Evolutionary conservation across 2,113 vertebrate genomes (phyloP).

Genomic region (Melanocharis versteri): DNA sequence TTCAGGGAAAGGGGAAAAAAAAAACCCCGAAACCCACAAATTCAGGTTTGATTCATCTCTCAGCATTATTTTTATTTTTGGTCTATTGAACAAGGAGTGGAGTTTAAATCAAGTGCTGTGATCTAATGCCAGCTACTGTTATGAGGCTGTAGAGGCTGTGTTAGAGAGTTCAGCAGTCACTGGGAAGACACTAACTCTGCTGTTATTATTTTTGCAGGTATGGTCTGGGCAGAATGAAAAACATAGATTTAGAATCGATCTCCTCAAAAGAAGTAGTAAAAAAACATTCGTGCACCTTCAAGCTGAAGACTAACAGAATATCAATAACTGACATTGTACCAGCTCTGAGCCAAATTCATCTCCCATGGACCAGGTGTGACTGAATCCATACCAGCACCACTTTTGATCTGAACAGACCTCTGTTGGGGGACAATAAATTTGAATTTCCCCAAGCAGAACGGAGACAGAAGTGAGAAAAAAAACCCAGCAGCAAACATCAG

Average conservation of each 20-base stretch:
- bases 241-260: not conserved
- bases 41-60: not conserved
- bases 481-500: not conserved
- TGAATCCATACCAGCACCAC: not conserved
- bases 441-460: not conserved
- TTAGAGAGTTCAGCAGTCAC: not conserved
- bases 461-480: not conserved
- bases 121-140: conserved; percentile 22
- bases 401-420: not conserved
- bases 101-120: conserved; percentile 40
- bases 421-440: not conserved
- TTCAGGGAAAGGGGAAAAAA: not conserved
- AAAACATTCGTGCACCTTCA: not conserved
- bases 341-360: not conserved
- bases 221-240: not conserved
- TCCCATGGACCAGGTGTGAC: not conserved
- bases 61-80: conserved; percentile 20
- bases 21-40: not conserved
- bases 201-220: conserved; percentile 22
- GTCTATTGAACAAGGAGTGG: conserved; percentile 18
- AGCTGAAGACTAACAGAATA: not conserved
- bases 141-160: not conserved
- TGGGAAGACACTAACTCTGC: not conserved
- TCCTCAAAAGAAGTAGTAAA: not conserved
- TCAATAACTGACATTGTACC: not conserved